Conservation (phyloP, 2,113 vertebrate genomes). For the Beaufortia kweichowensis region DNA sequence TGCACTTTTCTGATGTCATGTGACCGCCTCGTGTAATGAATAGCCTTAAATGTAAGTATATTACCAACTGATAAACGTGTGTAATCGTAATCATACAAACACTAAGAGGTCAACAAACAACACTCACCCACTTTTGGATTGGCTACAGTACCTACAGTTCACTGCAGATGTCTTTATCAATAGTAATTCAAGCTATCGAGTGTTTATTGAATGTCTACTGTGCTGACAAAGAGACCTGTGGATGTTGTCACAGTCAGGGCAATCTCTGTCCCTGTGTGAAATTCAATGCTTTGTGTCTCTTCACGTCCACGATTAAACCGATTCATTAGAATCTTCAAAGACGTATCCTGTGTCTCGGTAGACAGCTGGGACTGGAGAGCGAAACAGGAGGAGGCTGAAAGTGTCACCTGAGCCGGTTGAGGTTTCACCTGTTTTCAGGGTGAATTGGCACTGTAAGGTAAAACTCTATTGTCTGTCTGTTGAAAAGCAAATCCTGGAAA, state of each 20-base stretch:
- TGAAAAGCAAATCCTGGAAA: conserved; percentile 24
- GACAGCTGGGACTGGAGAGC: conserved; percentile 36
- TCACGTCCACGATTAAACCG: not conserved
- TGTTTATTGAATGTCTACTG: conserved; percentile 29
- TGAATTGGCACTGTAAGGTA: not conserved
- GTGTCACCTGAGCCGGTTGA: conserved; percentile 27
- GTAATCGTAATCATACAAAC: not conserved
- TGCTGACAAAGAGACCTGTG: not conserved
- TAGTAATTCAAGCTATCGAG: conserved; percentile 40
- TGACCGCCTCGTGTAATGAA: no score
- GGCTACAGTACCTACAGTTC: not conserved
- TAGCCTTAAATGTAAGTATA: not conserved
- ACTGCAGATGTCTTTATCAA: conserved; percentile 32
- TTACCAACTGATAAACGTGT: no score
- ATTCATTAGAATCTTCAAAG: conserved; percentile 24
- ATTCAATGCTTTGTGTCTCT: conserved; percentile 11
- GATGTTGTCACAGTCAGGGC: conserved; percentile 18
- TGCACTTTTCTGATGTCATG: not conserved
- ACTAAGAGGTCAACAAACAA: conserved; percentile 2
- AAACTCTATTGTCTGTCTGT: conserved; percentile 13
- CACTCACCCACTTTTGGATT: not conserved
- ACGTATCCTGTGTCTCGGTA: conserved; percentile 15
- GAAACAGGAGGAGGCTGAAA: conserved; percentile 25
- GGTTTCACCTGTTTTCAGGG: conserved; percentile 34
- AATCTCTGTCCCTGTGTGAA: conserved; percentile 23